A percentile compares a stretch with the other conserved stretches of the same genome.
phyloP scores from a whole-genome alignment of 2,113 vertebrate species.

The Gopherus evgoodei region DNA sequence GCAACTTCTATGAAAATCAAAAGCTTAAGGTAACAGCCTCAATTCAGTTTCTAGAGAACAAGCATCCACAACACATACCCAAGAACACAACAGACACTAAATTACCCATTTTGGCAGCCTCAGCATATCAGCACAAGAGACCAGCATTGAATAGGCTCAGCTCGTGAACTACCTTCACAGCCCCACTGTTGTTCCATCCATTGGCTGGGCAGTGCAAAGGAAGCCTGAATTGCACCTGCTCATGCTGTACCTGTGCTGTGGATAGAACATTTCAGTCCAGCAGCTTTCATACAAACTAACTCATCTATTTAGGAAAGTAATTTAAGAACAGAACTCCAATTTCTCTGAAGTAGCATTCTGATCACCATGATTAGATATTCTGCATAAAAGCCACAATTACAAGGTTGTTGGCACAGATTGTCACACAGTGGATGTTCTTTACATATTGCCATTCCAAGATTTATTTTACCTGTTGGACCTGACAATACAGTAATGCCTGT shows the following conservation, averaged over 20 bases:
- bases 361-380: background rate
- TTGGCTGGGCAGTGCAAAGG: background rate
- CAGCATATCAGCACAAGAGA: background rate
- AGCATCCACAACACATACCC: background rate
- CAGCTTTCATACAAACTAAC: background rate
- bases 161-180: background rate
- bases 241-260: background rate
- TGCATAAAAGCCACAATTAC: background rate
- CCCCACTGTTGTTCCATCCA: background rate
- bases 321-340: background rate
- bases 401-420: background rate
- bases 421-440: rapidly evolving
- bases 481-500: background rate
- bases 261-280: background rate
- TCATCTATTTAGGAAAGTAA: background rate
- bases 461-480: background rate
- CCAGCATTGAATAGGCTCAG: background rate
- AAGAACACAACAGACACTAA: background rate
- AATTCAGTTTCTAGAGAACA: background rate
- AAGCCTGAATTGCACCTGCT: background rate
- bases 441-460: background rate
- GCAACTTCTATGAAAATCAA: background rate
- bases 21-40: background rate
- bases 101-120: background rate
- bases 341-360: background rate